These are phyloP conservation scores for Brachystomella parvula DNA, from an alignment of 1,140 invertebrate genomes.

Conservation along the genomic window DNA sequence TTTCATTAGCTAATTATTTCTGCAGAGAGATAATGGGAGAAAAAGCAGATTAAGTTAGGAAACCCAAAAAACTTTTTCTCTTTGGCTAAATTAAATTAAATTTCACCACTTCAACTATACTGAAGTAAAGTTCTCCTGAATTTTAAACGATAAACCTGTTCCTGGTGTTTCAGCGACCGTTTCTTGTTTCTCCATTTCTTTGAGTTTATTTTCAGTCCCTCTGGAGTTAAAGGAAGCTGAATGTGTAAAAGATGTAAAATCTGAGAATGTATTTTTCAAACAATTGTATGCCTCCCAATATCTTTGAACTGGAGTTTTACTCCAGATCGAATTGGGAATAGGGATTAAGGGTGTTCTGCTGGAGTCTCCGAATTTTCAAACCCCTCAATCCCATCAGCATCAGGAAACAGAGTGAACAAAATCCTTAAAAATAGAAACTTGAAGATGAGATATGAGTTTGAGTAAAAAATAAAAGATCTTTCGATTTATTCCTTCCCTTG, in stretches of 20 bases:
- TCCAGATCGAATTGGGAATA: slow-evolving; percentile 7
- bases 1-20: too few species aligned
- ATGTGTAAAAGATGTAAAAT: slow-evolving; percentile 1
- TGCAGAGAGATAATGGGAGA: too few species aligned
- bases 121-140: too few species aligned
- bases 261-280: neutral
- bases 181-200: too few species aligned
- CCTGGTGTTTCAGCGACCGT: too few species aligned
- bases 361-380: neutral
- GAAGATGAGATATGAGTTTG: slow-evolving; percentile 9
- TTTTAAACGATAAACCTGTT: too few species aligned
- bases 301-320: neutral
- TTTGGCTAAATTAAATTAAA: too few species aligned
- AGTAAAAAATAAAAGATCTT: slow-evolving; percentile 9
- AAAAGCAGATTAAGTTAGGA: too few species aligned
- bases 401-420: neutral
- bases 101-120: too few species aligned
- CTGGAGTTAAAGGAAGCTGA: neutral
- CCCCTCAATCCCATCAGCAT: neutral
- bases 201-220: neutral
- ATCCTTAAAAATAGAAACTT: slow-evolving; percentile 4
- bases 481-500: slow-evolving; percentile 5
- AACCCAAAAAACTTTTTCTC: too few species aligned
- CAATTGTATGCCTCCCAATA: slow-evolving; percentile 2
- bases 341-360: neutral